Conservation (phyloP, 2,113 vertebrate species). For the Malaclemys terrapin region DNA sequence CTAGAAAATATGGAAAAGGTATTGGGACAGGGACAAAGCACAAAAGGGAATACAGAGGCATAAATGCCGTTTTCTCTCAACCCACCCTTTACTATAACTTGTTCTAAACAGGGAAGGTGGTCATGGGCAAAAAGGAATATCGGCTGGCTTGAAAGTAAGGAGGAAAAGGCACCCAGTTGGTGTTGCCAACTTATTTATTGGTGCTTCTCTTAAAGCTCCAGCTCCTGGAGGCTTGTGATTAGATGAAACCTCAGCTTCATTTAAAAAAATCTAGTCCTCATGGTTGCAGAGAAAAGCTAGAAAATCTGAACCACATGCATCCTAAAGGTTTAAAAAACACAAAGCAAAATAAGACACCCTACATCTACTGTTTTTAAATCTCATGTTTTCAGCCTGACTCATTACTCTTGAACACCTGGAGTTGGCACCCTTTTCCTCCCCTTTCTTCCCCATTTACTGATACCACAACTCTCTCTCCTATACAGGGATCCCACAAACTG, state of each 20-base stretch:
- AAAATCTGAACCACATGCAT: not conserved
- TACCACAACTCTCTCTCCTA: fast-evolving
- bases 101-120: not conserved
- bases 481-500: fast-evolving
- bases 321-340: not conserved
- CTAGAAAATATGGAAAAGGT: not conserved
- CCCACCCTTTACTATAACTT: not conserved
- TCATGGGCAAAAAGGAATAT: fast-evolving
- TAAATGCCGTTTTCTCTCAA: not conserved
- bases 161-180: fast-evolving
- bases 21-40: not conserved
- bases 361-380: no score
- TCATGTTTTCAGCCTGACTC: not conserved
- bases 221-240: not conserved
- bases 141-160: not conserved
- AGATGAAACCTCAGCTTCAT: not conserved
- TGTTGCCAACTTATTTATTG: fast-evolving
- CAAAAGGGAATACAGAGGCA: not conserved
- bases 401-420: not conserved
- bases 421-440: fast-evolving
- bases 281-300: no score
- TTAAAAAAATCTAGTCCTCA: no score
- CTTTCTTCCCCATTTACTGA: fast-evolving
- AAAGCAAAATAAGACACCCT: not conserved
- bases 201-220: fast-evolving